These are phyloP conservation scores for Ericerus pela DNA, from an alignment of 1,140 invertebrate species.

Conservation along the genomic window DNA sequence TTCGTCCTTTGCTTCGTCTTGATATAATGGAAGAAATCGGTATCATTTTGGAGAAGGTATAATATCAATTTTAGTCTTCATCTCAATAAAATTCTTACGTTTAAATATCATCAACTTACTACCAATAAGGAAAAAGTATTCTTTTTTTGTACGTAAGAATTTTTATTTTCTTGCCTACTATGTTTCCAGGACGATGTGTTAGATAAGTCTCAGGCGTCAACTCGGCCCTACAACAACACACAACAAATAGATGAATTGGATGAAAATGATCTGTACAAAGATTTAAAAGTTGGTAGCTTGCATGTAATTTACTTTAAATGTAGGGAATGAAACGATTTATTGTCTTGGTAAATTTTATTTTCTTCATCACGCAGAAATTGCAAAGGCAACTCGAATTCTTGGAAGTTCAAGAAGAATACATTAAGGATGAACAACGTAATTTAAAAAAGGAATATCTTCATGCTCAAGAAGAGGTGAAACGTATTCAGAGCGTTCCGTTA, in stretches of 20 bases:
- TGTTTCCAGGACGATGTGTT: slow-evolving; percentile 23
- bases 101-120: background rate
- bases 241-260: slow-evolving; percentile 57
- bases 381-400: slow-evolving; percentile 91
- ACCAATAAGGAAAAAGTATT: background rate
- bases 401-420: slow-evolving; percentile 95
- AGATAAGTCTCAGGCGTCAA: slow-evolving; percentile 12
- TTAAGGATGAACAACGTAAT: slow-evolving; percentile 96
- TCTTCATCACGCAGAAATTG: slow-evolving; percentile 54
- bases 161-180: background rate
- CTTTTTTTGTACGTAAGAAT: background rate
- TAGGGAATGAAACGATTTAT: slow-evolving; percentile 6
- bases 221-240: slow-evolving; percentile 30
- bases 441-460: slow-evolving; percentile 95
- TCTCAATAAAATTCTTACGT: background rate
- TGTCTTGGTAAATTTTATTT: slow-evolving; percentile 8
- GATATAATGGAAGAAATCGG: slow-evolving; percentile 51
- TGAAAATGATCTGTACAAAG: slow-evolving; percentile 82
- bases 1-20: background rate
- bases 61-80: background rate
- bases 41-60: slow-evolving; percentile 51
- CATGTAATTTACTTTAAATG: background rate
- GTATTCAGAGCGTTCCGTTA: slow-evolving; percentile 92
- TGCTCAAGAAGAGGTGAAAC: slow-evolving; percentile 93
- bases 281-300: slow-evolving; percentile 58